Evolutionary conservation across 2,113 vertebrate genomes (phyloP).

Genomic region (Noctilio leporinus): DNA sequence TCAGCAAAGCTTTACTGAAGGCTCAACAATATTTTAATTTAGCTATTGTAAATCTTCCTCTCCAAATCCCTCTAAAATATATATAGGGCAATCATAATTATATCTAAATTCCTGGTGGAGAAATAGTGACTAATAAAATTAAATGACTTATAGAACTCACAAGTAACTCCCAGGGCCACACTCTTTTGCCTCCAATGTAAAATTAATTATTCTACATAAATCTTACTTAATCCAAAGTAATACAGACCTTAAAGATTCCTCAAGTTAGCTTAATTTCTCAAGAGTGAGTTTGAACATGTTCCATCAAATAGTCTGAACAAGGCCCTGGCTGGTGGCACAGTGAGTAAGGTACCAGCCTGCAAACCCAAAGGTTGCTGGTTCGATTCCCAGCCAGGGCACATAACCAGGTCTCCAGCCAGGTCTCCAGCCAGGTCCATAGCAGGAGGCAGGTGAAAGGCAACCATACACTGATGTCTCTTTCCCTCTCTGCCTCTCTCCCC

Average conservation of each 20-base stretch:
- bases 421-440: too few relatives aligned
- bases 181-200: background rate
- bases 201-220: slow-evolving; percentile 39
- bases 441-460: too few relatives aligned
- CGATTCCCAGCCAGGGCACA: too few relatives aligned
- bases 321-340: too few relatives aligned
- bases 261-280: slow-evolving; percentile 29
- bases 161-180: background rate
- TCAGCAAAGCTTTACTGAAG: slow-evolving; percentile 29
- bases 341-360: too few relatives aligned
- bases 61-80: background rate
- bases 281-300: slow-evolving; percentile 40
- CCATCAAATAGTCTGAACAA: slow-evolving; percentile 31
- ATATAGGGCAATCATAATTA: background rate
- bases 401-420: too few relatives aligned
- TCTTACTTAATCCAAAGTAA: slow-evolving; percentile 33
- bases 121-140: slow-evolving; percentile 25
- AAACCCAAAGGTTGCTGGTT: too few relatives aligned
- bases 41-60: background rate
- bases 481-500: too few relatives aligned
- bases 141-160: background rate
- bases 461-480: too few relatives aligned
- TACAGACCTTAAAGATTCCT: slow-evolving; percentile 3
- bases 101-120: background rate
- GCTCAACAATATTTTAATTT: background rate